phyloP scores from a whole-genome alignment of 2,888 invertebrate species.

The Barypeithes pellucidus region DNA sequence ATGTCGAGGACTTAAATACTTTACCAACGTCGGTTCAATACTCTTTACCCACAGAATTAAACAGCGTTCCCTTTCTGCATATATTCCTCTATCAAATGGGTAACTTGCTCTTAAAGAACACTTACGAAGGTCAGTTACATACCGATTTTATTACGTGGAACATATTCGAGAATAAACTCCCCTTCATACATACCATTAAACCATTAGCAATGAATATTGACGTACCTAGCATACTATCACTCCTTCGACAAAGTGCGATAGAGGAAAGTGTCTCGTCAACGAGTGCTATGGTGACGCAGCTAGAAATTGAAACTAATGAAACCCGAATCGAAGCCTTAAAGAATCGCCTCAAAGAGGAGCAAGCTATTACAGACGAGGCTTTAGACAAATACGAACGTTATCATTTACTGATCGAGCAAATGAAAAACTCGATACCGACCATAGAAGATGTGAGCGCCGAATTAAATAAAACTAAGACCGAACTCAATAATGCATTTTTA shows the following conservation, averaged over 20 bases:
- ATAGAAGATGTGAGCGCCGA: background rate
- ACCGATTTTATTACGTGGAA: conserved; percentile 2
- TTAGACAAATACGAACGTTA: background rate
- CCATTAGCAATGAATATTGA: background rate
- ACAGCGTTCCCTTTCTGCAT: background rate
- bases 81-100: background rate
- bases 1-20: conserved; percentile 1
- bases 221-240: no score
- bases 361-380: background rate
- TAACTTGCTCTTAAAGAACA: background rate
- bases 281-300: background rate
- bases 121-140: background rate
- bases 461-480: background rate
- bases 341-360: background rate
- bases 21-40: background rate
- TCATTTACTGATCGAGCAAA: background rate
- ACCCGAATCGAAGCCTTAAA: background rate
- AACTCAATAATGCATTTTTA: background rate
- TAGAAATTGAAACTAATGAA: background rate
- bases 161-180: background rate
- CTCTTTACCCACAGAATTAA: background rate
- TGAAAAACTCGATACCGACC: background rate
- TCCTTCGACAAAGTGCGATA: background rate
- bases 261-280: background rate
- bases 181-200: background rate